Conservation (phyloP, 2,113 vertebrate species). For the Sardina pilchardus region DNA sequence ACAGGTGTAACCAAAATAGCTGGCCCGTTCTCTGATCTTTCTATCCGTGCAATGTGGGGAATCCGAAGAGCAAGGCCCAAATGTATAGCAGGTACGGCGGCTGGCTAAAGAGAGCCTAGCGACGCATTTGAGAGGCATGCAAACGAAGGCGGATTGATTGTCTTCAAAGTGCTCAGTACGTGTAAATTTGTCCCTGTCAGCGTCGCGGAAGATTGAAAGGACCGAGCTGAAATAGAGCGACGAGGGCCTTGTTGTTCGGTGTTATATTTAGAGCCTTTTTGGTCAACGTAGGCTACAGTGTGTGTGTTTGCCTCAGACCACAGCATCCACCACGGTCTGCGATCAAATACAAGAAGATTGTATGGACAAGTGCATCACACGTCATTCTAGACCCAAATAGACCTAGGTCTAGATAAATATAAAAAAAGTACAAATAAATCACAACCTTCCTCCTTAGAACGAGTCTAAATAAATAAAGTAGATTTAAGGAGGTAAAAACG, state of each 20-base stretch:
- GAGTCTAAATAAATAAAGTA: no score
- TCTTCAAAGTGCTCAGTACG: conserved; percentile 45
- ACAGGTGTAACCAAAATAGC: conserved; percentile 60
- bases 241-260: conserved; percentile 26
- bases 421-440: no score
- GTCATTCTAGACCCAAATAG: no score
- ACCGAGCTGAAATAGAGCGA: conserved; percentile 61
- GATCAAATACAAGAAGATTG: neutral
- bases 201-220: conserved; percentile 50
- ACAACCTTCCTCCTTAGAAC: no score
- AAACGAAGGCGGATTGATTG: conserved; percentile 35
- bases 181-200: conserved; percentile 70
- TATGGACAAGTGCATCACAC: neutral
- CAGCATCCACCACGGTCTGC: neutral
- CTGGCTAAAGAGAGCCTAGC: neutral
- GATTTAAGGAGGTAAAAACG: no score
- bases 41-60: conserved; percentile 44
- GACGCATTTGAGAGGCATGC: conserved; percentile 30
- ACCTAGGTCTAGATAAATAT: neutral
- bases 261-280: conserved; percentile 46
- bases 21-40: conserved; percentile 34
- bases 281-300: conserved; percentile 7
- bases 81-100: conserved; percentile 48
- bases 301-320: neutral
- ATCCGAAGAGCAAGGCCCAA: conserved; percentile 37